Percentiles rank a stretch among this genome's conserved stretches.
phyloP scores from a whole-genome alignment of 2,113 vertebrate genomes.

The Brachyhypopomus gauderio region DNA sequence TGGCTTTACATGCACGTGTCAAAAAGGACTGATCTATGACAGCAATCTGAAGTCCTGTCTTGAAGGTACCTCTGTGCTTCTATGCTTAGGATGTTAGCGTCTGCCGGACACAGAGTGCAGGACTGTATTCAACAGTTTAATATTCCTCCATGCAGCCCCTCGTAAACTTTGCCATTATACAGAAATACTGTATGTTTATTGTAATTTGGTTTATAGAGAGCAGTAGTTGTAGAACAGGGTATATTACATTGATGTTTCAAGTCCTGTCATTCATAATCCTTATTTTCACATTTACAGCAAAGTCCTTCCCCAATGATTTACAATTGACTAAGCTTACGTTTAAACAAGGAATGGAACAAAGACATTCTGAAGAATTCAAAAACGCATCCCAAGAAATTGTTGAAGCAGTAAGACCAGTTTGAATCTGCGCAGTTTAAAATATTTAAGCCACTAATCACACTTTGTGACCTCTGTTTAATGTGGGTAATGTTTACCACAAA shows the following conservation, averaged over 20 bases:
- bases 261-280: background rate
- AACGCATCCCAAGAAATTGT: rapidly evolving
- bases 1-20: constrained; percentile 21
- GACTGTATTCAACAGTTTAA: background rate
- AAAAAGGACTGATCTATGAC: background rate
- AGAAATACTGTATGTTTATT: background rate
- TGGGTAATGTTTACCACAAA: background rate
- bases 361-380: background rate
- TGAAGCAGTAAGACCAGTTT: background rate
- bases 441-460: background rate
- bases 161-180: background rate
- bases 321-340: rapidly evolving
- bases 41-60: background rate
- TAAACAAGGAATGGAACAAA: rapidly evolving
- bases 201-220: background rate
- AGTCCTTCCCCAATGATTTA: constrained; percentile 16
- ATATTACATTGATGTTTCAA: background rate
- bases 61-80: constrained; percentile 9
- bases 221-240: background rate
- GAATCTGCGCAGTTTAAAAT: background rate
- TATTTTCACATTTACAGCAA: constrained; percentile 23
- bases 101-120: background rate
- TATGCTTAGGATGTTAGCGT: background rate
- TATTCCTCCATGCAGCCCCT: too few relatives aligned
- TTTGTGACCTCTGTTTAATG: background rate